Conservation (phyloP, 2,797 vertebrate genomes). For the Propithecus deckenii region DNA sequence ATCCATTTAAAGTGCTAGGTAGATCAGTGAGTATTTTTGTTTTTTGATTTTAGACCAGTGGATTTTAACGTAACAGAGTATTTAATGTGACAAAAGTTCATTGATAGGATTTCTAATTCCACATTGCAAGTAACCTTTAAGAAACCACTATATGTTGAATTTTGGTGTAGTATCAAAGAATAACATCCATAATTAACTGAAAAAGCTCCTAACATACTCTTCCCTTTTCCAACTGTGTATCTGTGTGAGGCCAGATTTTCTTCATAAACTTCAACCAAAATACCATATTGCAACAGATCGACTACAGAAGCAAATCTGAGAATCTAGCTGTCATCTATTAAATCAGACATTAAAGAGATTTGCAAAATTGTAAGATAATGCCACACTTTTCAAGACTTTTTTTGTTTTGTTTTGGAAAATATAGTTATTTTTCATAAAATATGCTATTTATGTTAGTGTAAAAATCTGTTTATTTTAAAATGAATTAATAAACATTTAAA, state of each 20-base stretch:
- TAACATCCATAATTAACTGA: not conserved
- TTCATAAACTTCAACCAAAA: slow-evolving; percentile 31
- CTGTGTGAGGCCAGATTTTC: not conserved
- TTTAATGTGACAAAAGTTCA: not conserved
- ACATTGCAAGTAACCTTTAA: not conserved
- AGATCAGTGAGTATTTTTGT: not conserved
- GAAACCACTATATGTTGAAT: not conserved
- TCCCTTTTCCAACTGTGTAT: not conserved
- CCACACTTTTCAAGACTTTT: not conserved
- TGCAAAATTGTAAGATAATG: not conserved
- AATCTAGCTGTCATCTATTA: not conserved
- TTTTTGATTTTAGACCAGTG: not conserved
- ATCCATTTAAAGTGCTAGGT: not conserved
- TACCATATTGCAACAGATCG: not conserved
- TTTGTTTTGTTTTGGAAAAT: not conserved
- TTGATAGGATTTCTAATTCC: not conserved
- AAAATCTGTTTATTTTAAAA: slow-evolving; percentile 11
- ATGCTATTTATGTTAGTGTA: not conserved
- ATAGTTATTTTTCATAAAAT: slow-evolving; percentile 17
- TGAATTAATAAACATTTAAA: not conserved
- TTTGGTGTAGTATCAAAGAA: not conserved
- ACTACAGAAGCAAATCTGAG: not conserved
- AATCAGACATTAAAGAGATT: not conserved
- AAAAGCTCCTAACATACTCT: not conserved
- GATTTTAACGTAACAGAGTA: not conserved